phyloP scores from a whole-genome alignment of 2,888 invertebrate species.

The Branchipolynoe longqiensis region DNA sequence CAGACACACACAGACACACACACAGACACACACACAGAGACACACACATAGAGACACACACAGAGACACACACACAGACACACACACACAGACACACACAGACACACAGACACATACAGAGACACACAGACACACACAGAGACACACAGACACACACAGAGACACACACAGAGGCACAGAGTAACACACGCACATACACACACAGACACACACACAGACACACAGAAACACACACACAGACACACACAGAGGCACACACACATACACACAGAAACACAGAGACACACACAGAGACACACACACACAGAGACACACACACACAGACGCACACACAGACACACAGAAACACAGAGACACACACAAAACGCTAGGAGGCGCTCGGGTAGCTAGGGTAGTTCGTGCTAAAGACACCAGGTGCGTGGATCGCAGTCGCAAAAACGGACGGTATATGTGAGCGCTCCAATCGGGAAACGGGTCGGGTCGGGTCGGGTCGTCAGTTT shows the following conservation, averaged over 20 bases:
- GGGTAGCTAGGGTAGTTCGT: no score
- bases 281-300: no score
- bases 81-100: not conserved
- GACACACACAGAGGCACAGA: not conserved
- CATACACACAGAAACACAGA: no score
- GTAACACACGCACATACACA: not conserved
- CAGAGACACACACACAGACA: not conserved
- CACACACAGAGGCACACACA: not conserved
- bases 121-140: not conserved
- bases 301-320: no score
- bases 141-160: not conserved
- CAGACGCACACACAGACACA: no score
- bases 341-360: no score
- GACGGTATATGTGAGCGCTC: no score
- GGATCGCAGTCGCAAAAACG: no score
- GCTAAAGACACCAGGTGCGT: no score
- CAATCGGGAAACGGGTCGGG: no score
- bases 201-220: constrained; percentile 23
- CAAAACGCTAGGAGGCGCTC: no score
- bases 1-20: not conserved
- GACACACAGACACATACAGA: not conserved
- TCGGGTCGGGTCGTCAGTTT: no score
- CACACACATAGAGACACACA: not conserved
- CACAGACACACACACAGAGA: not conserved
- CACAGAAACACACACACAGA: not conserved